Evolutionary conservation across 2,797 vertebrate species (phyloP).

Genomic region (Pseudomugil gertrudae): DNA sequence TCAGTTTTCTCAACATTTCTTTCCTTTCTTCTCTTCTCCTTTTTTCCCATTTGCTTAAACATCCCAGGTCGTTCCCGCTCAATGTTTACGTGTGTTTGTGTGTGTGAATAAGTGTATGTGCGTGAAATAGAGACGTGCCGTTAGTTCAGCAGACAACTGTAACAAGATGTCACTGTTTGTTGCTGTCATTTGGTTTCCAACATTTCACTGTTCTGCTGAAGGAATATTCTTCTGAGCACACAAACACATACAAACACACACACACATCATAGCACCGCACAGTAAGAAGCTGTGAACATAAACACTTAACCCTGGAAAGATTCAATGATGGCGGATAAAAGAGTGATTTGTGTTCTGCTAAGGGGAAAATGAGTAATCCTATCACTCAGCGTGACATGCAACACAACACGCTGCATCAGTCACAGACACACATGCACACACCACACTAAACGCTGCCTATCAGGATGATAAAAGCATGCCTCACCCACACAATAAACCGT

Average conservation of each 20-base stretch:
- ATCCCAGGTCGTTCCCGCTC: conserved; percentile 1
- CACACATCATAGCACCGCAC: not conserved
- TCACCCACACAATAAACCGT: conserved; percentile 75
- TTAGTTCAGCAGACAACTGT: conserved; percentile 18
- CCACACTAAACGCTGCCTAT: conserved; percentile 78
- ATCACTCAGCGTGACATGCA: conserved; percentile 80
- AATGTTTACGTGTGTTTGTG: not conserved
- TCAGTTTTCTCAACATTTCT: not conserved
- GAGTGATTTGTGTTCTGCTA: conserved; percentile 82
- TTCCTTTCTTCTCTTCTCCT: not conserved
- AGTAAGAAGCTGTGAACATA: conserved; percentile 65
- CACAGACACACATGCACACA: conserved; percentile 68
- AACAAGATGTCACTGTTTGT: conserved; percentile 38
- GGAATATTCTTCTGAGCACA: conserved; percentile 40
- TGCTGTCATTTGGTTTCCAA: conserved; percentile 43
- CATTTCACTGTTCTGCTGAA: conserved; percentile 34
- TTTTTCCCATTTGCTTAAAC: conserved; percentile 19
- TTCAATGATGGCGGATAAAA: conserved; percentile 82
- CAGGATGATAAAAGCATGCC: conserved; percentile 75
- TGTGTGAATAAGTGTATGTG: conserved; percentile 1
- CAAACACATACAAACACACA: conserved; percentile 46
- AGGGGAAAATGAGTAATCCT: conserved; percentile 83
- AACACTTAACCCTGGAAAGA: conserved; percentile 83
- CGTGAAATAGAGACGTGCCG: conserved; percentile 3
- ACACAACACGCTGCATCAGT: conserved; percentile 78